A percentile compares a stretch with the other conserved stretches of the same genome.
Conservation (phyloP, 2,888 invertebrate species). For the Tortricodes alternella region DNA sequence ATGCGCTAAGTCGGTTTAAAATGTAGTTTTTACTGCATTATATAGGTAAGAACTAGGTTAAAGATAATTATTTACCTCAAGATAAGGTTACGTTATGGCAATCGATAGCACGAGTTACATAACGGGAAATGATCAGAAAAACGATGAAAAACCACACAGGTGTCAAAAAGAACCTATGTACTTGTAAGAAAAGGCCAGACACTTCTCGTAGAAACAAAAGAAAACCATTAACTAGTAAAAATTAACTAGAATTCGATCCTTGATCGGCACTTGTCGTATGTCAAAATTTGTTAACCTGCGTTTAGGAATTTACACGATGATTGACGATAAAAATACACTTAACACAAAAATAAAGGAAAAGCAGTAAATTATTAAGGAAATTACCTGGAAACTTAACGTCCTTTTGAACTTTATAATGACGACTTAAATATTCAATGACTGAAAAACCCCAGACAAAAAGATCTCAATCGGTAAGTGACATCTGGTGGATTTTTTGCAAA, state of each 20-base stretch:
- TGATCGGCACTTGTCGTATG: slow-evolving; percentile 26
- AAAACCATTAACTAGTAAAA: background rate
- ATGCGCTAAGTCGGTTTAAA: no score
- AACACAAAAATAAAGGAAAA: slow-evolving; percentile 14
- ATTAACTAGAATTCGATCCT: slow-evolving; percentile 3
- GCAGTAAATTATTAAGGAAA: slow-evolving; percentile 5
- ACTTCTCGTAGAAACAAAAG: slow-evolving; percentile 1
- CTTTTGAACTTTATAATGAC: slow-evolving; percentile 43
- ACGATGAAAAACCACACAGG: background rate
- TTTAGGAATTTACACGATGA: slow-evolving; percentile 18
- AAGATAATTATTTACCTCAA: slow-evolving; percentile 23
- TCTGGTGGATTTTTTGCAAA: slow-evolving; percentile 34
- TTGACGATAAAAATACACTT: slow-evolving; percentile 7
- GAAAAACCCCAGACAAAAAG: slow-evolving; percentile 36
- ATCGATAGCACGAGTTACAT: slow-evolving; percentile 62
- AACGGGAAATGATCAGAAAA: slow-evolving; percentile 43
- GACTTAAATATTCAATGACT: slow-evolving; percentile 43
- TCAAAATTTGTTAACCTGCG: slow-evolving; percentile 2
- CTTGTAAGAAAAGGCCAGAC: background rate
- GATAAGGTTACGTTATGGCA: slow-evolving; percentile 37
- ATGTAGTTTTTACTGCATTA: no score
- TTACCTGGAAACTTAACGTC: slow-evolving; percentile 48
- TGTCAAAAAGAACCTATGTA: background rate
- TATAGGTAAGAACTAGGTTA: slow-evolving; percentile 14
- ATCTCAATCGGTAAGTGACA: slow-evolving; percentile 42